These are phyloP conservation scores for Sarcophaga subvicina DNA, from an alignment of 2,888 invertebrate species.

Conservation along the genomic window DNA sequence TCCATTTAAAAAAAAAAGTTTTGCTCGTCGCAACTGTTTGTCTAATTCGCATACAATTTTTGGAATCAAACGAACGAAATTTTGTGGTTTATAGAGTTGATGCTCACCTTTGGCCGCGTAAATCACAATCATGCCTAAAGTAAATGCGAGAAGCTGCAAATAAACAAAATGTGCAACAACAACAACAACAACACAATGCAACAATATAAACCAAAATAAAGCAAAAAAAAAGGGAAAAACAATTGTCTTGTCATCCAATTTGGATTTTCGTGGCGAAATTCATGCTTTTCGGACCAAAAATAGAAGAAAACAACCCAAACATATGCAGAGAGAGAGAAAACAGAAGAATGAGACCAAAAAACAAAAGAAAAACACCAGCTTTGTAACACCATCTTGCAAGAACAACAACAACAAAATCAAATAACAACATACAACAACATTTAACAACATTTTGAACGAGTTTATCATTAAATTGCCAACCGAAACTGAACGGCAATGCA, in stretches of 20 bases:
- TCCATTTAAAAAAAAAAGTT: background rate
- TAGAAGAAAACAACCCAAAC: constrained; percentile 48
- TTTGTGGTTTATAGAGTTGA: constrained; percentile 11
- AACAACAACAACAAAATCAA: constrained; percentile 4
- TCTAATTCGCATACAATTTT: background rate
- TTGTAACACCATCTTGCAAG: constrained; percentile 20
- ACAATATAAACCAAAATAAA: constrained; percentile 32
- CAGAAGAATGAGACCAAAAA: background rate
- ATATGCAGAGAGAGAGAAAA: constrained; percentile 36
- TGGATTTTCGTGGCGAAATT: constrained; percentile 66
- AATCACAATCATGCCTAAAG: constrained; percentile 67
- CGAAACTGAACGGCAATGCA: constrained; percentile 23
- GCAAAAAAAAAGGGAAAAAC: constrained; percentile 35
- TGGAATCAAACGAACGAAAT: background rate
- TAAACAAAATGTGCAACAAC: constrained; percentile 18
- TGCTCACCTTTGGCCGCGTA: constrained; percentile 62
- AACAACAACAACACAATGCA: constrained; percentile 36
- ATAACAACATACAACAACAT: constrained; percentile 47
- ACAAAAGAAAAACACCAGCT: constrained; percentile 7
- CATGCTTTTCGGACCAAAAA: constrained; percentile 65
- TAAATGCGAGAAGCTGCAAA: constrained; percentile 61
- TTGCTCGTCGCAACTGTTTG: background rate
- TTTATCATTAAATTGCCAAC: constrained; percentile 69
- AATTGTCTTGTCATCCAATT: constrained; percentile 66
- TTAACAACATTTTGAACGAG: constrained; percentile 67